Base-by-base conservation (phyloP, 2,113 vertebrate genomes). In the Labeo catla region DNA sequence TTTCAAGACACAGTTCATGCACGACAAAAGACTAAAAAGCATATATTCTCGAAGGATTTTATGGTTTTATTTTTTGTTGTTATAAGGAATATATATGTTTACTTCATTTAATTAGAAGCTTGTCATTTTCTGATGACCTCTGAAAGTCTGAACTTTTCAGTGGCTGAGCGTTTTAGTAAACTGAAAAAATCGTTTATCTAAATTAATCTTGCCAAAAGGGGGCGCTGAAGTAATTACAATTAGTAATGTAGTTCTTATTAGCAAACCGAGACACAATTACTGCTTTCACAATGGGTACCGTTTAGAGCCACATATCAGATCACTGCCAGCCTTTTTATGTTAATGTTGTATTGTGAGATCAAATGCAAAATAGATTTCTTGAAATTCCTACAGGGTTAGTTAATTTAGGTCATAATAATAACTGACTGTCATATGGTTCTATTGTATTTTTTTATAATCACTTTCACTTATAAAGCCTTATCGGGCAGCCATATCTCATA, bases 401-500 rank as follows among this genome's bases (percentile, higher is more conserved):
- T 76, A 2, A 81, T 63, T 66, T 70, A 50, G n/a, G 65, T 19
- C 8, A 50, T 23, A 8, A 49, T 81, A 13, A 52, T 52, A 82
- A 45, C 49, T 63, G 15, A 45, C 10, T 49, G 39, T 47, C 0
- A 34, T 47, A 65, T 21, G 54, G 16, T 47, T 45, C 36, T 23
- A 13, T 43, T 61, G 57, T 16, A 45, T 81, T 66, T 34, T 39
- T 66, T 34, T 47, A 2, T 9, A 77, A 77, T 54, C 47, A 10
- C 49, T 50, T 23, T 74, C 21, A 76, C 50, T 77, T 76, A 34
- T 8, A 52, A 10, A 28, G 8, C 15, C 13, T 50, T 43, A 23
- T 57, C 82, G 73, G 82, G 19, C 28, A 77, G 59, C 6, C 19
- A 15, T 74, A 34, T 70, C 16, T 68, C 19, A 70, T 85, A 16